Evolutionary conservation across 2,113 vertebrate genomes (phyloP), one percentile per base, ranked within the genome.

Genomic region (Rutilus rutilus): DNA sequence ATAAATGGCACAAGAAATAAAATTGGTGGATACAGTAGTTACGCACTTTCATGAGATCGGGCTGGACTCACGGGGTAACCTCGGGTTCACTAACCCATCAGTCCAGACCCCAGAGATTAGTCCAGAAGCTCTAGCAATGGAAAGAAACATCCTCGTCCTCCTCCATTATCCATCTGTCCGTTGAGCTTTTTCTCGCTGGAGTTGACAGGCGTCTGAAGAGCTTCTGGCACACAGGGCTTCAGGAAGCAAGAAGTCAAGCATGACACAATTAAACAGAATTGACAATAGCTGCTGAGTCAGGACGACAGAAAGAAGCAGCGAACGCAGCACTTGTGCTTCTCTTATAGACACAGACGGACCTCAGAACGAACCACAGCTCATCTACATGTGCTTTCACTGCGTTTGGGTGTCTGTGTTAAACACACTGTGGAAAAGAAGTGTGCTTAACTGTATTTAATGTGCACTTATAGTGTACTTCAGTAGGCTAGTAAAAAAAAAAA

Each of bases 221-320:
- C 86, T 90, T 87, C 86, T 92, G 93, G 90, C 93, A 93, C 92
- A 90, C 91, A 87, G 50, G 83, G 87, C 82, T 57, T 15, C 42
- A 57, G 88, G 86, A 90, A 89, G 84, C 69, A 86, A 87, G 85
- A 93, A 94, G 87, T 92, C 83, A 90, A 88, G 73, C 92, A 89
- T 91, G 92, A 94, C 88, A 59, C 90, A 93, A 94, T 93, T 92
- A 94, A 94, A 91, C 90, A 82, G 90, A 94, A 88, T 89, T 91
- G 92, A 94, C 94, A 93, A 90, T 86, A 90, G 88, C 87, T 93
- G 94, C 94, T 95, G 94, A 95, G 87, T 95, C 94, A 94, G 94
- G 80, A 78, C 74, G 54, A 17, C 52, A 54, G 52, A 5, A 30
- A 23, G 69, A 39, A 27, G 69, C 47, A 86, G 65, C 87, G 19